Evolutionary conservation across 2,888 invertebrate species (phyloP).

Genomic region (Apamea anceps): DNA sequence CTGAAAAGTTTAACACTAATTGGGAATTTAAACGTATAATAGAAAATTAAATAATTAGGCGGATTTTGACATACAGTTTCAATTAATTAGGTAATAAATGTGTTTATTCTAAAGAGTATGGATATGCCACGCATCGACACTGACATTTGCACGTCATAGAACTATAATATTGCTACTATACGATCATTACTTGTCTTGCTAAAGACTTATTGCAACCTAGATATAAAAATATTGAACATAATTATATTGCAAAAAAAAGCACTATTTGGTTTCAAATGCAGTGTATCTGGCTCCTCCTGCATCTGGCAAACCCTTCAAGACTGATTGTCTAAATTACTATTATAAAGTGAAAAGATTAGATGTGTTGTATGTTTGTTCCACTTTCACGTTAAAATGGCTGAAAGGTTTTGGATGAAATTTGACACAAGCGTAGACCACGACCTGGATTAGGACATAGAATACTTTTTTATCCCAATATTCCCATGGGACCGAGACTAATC

Average conservation of each 20-base stretch:
- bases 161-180: background rate
- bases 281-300: background rate
- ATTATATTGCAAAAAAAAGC: background rate
- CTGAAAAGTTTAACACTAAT: background rate
- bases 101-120: background rate
- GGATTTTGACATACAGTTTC: slow-evolving; percentile 49
- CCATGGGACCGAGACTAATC: too few relatives aligned
- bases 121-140: background rate
- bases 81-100: background rate
- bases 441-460: background rate
- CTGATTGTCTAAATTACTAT: background rate
- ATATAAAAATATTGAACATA: background rate
- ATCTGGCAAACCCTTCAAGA: background rate
- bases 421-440: background rate
- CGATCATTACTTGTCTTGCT: background rate
- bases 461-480: background rate
- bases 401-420: too few relatives aligned
- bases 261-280: background rate
- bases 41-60: slow-evolving; percentile 40
- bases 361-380: too few relatives aligned
- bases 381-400: too few relatives aligned
- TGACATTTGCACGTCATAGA: background rate
- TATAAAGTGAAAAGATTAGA: too few relatives aligned
- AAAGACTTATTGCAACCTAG: background rate
- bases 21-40: background rate